Evolutionary conservation across 2,888 invertebrate species (phyloP), one percentile per base, ranked within the genome.

Genomic region (Apeira syringaria): DNA sequence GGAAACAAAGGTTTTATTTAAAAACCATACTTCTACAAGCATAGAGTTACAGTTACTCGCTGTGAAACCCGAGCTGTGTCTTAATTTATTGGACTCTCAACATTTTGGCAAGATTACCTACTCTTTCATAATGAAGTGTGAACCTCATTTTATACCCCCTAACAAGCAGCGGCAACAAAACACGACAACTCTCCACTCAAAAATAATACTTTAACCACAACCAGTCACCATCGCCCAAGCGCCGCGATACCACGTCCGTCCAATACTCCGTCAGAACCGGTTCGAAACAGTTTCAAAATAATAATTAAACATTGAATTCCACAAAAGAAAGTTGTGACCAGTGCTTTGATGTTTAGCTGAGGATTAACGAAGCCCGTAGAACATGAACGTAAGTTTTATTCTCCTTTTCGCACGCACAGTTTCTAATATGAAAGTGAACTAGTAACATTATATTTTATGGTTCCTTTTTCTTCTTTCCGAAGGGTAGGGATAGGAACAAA

Each of bases 301-400:
- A 47, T 9, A n/a, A n/a, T n/a, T n/a, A 44, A 39, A 40, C 41
- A 47, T 33, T 44, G 52, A 57, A 59, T 57, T 53, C 55, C 51
- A 17, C 32, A 30, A 38, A 59, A 58, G 56, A 60, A 59, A 63
- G 58, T 50, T 49, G 42, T 55, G 53, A 52, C 17, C 33, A 33
- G 34, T 35, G 54, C 31, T 46, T 46, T 54, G 49, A 47, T 53
- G 45, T 46, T 41, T 39, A 50, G 50, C 42, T 50, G 37, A 38
- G 54, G 53, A 56, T 53, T 45, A 28, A 35, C 40, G 10, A 12
- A 30, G 51, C 40, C 46, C 42, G 37, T 47, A 44, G 59, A 68
- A 55, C 51, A 72, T 72, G 71, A 68, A 69, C 41, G 71, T 69
- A 60, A 72, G 69, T 68, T 22, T 13, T 2, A 5, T 25, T 31